Evolutionary conservation across 2,888 invertebrate species (phyloP).

Genomic region (Phengaris arion): DNA sequence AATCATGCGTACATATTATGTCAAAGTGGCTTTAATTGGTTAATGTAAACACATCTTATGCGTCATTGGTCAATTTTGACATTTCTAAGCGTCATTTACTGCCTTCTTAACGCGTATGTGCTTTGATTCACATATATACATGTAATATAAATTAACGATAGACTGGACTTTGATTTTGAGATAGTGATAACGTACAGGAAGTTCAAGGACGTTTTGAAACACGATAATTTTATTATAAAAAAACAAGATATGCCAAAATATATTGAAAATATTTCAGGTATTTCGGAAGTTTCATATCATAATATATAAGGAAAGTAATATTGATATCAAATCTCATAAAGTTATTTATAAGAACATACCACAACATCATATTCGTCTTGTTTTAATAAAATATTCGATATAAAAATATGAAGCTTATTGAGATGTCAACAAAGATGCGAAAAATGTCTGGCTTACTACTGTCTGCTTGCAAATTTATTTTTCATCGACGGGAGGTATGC

Average conservation of each 20-base stretch:
- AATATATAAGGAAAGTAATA: background rate
- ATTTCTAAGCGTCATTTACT: background rate
- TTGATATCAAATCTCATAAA: background rate
- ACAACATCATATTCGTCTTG: background rate
- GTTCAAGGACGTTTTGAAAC: background rate
- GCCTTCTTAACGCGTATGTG: background rate
- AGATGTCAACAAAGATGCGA: constrained; percentile 16
- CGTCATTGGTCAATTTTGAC: too few relatives aligned
- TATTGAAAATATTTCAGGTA: background rate
- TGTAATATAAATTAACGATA: background rate
- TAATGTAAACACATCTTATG: too few relatives aligned
- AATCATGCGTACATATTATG: too few relatives aligned
- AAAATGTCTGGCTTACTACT: constrained; percentile 32
- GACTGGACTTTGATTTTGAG: background rate
- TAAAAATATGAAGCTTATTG: constrained; percentile 18
- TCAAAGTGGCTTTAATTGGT: too few relatives aligned
- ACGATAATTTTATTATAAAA: background rate
- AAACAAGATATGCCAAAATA: background rate
- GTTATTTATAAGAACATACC: background rate
- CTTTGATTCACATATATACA: background rate
- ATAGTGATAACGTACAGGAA: background rate
- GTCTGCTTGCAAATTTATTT: constrained; percentile 69
- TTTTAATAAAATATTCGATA: constrained; percentile 22
- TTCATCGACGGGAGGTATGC: constrained; percentile 57
- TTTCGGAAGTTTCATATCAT: background rate